Base-by-base conservation (phyloP, 2,113 vertebrate species). In the Suricata suricatta region DNA sequence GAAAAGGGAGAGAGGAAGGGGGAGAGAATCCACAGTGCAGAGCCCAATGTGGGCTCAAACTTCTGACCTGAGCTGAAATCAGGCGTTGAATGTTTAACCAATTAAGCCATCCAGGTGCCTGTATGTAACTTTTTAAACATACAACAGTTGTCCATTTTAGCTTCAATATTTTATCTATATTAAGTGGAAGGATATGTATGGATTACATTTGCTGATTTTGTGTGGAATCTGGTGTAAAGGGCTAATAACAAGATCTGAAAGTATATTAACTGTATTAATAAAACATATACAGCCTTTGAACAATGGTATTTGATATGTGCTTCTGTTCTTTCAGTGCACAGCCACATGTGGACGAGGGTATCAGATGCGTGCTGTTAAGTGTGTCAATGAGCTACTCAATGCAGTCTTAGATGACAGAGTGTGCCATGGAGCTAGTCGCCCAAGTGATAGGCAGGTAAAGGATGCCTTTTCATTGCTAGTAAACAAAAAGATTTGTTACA, bases 331-430 rank as follows among this genome's bases (percentile, higher is more conserved):
- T 84, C 98, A 99, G 99, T 99, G 99, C 97, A 72, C 99, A 15
- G 99, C 99, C 81, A 99, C 99, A 0, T 99, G 99, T 93, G 99
- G 99, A 44, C 99, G 97, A 0, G 99, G 99, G 5, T 99, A 99
- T 98, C 99, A 99, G 98, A 98, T 99, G 97, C 99, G 99, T 80
- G 99, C 99, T 21, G 99, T 99, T 35, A 99, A 98, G 76, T 99
- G 99, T 86, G 98, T 99, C 69, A 98, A 98, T 0, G 99, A 99
- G 50, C 92, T 68, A 9, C 99, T 99, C 2, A 98, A 98, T 0
- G 90, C 98, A 69, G 97, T 99, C 33, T 95, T 99, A 88, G 98
- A 99, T 44, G 99, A 99, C 96, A 97, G 98, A 80, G 99, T 99
- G 74, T 99, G 99, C 97, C 99, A 98, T 19, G 99, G 99, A 87